Conservation (phyloP, 1,140 invertebrate species). For the Brachionus rotundiformis region DNA sequence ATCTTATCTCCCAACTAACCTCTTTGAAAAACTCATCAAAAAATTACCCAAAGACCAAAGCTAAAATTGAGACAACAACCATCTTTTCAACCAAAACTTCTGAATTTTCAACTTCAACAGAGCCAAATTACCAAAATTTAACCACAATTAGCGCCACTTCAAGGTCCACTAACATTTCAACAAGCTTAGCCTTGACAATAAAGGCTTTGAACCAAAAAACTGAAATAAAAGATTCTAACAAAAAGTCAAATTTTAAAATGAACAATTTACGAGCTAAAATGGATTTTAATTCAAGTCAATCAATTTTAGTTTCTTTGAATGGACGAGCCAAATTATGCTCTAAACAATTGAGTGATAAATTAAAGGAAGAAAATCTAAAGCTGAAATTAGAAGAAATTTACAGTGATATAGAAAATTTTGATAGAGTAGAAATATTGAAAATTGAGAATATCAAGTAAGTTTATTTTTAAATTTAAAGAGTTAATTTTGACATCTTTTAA, state of each 20-base stretch:
- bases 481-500: background rate
- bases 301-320: background rate
- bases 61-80: background rate
- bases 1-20: background rate
- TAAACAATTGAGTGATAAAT: background rate
- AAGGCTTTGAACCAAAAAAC: conserved; percentile 30
- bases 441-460: conserved; percentile 33
- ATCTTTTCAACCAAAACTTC: background rate
- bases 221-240: background rate
- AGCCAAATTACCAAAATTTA: background rate
- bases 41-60: background rate
- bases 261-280: background rate
- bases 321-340: conserved; percentile 10
- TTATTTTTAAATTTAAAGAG: background rate
- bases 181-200: background rate
- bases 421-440: conserved; percentile 40
- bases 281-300: background rate
- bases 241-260: background rate
- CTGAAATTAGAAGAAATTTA: conserved; percentile 2
- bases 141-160: background rate
- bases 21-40: background rate
- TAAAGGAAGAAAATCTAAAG: background rate
- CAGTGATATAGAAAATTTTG: conserved; percentile 29
- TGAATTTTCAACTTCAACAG: background rate
- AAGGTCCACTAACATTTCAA: background rate